These are phyloP conservation scores for Ferdinandea cuprea DNA, from an alignment of 2,888 invertebrate genomes.

Conservation along the genomic window DNA sequence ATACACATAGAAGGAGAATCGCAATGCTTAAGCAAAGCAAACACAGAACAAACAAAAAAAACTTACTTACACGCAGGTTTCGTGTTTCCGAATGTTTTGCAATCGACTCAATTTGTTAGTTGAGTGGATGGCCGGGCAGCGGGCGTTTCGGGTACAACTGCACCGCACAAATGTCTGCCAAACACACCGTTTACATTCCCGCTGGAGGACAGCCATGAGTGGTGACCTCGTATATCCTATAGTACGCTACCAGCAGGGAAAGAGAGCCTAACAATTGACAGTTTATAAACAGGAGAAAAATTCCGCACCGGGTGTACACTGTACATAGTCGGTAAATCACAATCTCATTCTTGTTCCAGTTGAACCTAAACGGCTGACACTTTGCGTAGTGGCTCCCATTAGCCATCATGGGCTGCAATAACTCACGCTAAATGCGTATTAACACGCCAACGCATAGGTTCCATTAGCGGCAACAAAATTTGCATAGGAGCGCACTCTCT, in stretches of 20 bases:
- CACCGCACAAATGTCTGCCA: conserved; percentile 1
- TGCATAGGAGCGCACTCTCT: conserved; percentile 62
- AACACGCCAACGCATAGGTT: conserved; percentile 73
- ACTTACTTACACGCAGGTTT: conserved; percentile 65
- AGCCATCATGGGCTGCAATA: conserved; percentile 59
- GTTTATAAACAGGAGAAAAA: conserved; percentile 26
- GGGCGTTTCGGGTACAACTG: not conserved
- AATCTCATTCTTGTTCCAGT: conserved; percentile 42
- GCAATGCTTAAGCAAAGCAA: conserved; percentile 56
- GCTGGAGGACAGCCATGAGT: conserved; percentile 24
- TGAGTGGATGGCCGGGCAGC: conserved; percentile 29
- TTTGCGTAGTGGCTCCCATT: conserved; percentile 50
- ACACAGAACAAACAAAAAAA: conserved; percentile 45
- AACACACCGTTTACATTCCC: conserved; percentile 28
- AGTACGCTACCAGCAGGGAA: no score
- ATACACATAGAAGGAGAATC: conserved; percentile 55
- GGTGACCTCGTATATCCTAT: conserved; percentile 68
- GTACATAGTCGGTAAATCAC: conserved; percentile 60
- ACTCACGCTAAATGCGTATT: conserved; percentile 69
- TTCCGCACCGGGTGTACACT: conserved; percentile 40
- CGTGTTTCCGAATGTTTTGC: conserved; percentile 73
- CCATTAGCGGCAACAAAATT: conserved; percentile 63
- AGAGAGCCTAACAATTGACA: conserved; percentile 61
- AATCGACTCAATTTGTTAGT: conserved; percentile 74
- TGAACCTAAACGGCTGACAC: conserved; percentile 45